Evolutionary conservation across 1,140 invertebrate species (phyloP).

Genomic region (Zaprionus inermis): DNA sequence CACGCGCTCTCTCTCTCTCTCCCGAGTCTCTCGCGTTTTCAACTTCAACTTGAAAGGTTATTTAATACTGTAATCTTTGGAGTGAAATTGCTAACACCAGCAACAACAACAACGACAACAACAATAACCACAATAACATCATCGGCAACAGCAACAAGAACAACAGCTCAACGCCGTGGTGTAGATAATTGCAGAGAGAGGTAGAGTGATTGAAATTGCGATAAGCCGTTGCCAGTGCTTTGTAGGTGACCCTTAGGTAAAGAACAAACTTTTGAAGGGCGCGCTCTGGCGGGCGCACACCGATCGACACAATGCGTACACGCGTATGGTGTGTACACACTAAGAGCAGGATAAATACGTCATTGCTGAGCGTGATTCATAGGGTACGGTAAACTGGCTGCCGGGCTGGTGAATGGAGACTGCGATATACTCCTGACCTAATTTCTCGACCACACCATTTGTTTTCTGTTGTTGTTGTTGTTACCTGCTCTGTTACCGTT

Average conservation of each 20-base stretch:
- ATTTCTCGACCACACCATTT: conserved; percentile 2
- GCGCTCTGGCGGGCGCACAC: conserved; percentile 22
- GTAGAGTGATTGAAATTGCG: conserved; percentile 62
- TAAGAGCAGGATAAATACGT: background rate
- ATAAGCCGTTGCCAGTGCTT: conserved; percentile 67
- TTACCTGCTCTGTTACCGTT: conserved; percentile 5
- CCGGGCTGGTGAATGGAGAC: background rate
- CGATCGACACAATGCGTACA: background rate
- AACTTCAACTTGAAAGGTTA: conserved; percentile 51
- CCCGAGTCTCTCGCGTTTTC: background rate
- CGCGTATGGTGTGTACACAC: background rate
- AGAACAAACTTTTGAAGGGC: conserved; percentile 72
- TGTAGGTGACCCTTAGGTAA: conserved; percentile 70
- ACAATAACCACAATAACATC: conserved; percentile 1
- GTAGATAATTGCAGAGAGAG: conserved; percentile 63
- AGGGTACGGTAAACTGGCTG: background rate
- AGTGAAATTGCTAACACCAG: conserved; percentile 24
- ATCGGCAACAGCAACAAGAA: conserved; percentile 10
- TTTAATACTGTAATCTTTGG: conserved; percentile 54
- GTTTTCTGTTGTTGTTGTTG: background rate
- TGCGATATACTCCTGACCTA: background rate
- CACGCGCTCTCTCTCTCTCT: background rate
- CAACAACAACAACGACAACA: conserved; percentile 4
- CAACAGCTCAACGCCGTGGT: conserved; percentile 41
- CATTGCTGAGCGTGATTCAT: background rate